Conservation (phyloP, 2,888 invertebrate genomes). For the Luperina nickerlii region DNA sequence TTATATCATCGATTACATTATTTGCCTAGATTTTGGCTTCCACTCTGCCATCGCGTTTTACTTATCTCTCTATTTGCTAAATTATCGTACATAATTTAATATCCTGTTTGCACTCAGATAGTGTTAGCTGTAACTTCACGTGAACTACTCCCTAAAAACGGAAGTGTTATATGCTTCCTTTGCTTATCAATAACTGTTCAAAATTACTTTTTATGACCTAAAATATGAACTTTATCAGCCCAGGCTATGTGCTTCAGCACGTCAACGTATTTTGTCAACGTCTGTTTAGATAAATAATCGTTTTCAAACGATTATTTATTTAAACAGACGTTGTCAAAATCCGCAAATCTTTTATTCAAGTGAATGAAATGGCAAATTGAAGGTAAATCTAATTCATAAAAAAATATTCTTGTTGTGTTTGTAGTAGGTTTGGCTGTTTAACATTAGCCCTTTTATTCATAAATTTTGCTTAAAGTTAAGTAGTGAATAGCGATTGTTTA, state of each 20-base stretch:
- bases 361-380: not conserved
- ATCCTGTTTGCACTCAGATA: slow-evolving; percentile 53
- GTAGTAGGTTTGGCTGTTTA: not conserved
- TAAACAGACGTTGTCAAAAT: not conserved
- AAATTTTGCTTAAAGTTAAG: too few relatives aligned
- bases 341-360: not conserved
- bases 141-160: slow-evolving; percentile 47
- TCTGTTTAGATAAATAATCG: too few relatives aligned
- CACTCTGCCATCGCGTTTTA: slow-evolving; percentile 7
- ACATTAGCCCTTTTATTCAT: too few relatives aligned
- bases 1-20: slow-evolving; percentile 12
- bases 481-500: too few relatives aligned
- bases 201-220: slow-evolving; percentile 60
- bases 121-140: slow-evolving; percentile 27
- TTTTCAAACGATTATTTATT: slow-evolving; percentile 21
- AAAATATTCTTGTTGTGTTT: too few relatives aligned
- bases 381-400: not conserved
- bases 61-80: slow-evolving; percentile 33
- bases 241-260: slow-evolving; percentile 8
- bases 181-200: slow-evolving; percentile 54
- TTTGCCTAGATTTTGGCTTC: slow-evolving; percentile 5
- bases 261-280: too few relatives aligned
- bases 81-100: slow-evolving; percentile 27
- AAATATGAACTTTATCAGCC: slow-evolving; percentile 54
- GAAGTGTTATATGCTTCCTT: slow-evolving; percentile 57